Evolutionary conservation across 2,797 vertebrate genomes (phyloP).

Genomic region (Euphonia xanthogaster): DNA sequence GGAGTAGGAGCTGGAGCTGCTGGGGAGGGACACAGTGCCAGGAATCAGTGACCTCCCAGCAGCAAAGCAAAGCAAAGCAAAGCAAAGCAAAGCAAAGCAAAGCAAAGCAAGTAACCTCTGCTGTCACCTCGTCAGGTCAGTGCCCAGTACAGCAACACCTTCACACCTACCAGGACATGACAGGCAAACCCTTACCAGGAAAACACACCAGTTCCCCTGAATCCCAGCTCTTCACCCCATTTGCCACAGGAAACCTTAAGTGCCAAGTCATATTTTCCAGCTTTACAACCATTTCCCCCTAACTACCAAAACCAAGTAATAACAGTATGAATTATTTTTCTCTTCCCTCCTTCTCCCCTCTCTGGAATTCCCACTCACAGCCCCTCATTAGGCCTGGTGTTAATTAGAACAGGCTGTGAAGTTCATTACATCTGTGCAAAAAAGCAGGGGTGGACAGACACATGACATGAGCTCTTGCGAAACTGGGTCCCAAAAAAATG

Average conservation of each 20-base stretch:
- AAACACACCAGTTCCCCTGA: not conserved
- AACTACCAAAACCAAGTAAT: not conserved
- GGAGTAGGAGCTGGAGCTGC: not conserved
- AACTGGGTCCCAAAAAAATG: not conserved
- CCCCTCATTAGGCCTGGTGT: not conserved
- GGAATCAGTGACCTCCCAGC: not conserved
- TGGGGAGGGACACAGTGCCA: not conserved
- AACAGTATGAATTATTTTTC: not conserved
- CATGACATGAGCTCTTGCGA: not conserved
- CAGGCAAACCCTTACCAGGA: not conserved
- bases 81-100: not conserved
- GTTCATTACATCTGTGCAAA: not conserved
- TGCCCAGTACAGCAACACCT: not conserved
- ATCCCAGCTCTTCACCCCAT: not conserved
- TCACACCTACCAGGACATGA: accelerated
- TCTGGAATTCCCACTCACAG: not conserved
- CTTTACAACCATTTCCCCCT: not conserved
- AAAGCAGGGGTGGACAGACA: not conserved
- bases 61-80: not conserved
- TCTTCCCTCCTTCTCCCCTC: not conserved
- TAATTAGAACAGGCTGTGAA: not conserved
- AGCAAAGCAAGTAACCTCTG: not conserved
- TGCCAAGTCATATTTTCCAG: slow-evolving; percentile 38
- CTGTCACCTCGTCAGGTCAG: not conserved
- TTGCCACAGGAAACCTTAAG: not conserved